Percentiles rank a stretch among this genome's conserved stretches.
phyloP scores from a whole-genome alignment of 1,140 invertebrate genomes.

The Ceratina japonica region DNA sequence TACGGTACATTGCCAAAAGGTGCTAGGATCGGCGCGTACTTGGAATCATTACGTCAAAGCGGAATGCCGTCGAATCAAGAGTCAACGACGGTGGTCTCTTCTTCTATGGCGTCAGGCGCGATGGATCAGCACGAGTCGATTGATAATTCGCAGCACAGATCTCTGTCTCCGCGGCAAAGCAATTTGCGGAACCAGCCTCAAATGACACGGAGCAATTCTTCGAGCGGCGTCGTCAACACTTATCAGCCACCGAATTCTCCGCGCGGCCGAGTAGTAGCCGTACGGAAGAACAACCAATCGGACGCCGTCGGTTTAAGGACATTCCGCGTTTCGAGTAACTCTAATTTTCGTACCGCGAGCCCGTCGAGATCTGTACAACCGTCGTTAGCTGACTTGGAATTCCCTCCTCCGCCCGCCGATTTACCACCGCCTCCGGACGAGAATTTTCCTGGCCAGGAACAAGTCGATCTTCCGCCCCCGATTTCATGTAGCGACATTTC shows the following conservation, averaged over 20 bases:
- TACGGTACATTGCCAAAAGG: slow-evolving; percentile 98
- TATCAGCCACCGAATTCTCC: slow-evolving; percentile 82
- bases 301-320: slow-evolving; percentile 78
- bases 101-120: slow-evolving; percentile 65
- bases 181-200: slow-evolving; percentile 84
- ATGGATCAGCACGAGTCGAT: slow-evolving; percentile 64
- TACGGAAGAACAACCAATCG: slow-evolving; percentile 76
- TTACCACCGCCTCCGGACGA: slow-evolving; percentile 88
- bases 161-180: slow-evolving; percentile 81
- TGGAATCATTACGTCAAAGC: slow-evolving; percentile 93
- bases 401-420: slow-evolving; percentile 90
- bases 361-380: slow-evolving; percentile 82
- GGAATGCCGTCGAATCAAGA: slow-evolving; percentile 82
- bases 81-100: slow-evolving; percentile 57
- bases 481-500: slow-evolving; percentile 44
- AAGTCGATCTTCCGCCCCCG: slow-evolving; percentile 74
- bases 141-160: slow-evolving; percentile 74
- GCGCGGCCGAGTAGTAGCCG: slow-evolving; percentile 79
- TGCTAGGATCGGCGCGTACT: slow-evolving; percentile 95
- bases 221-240: slow-evolving; percentile 86
- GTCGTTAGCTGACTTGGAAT: slow-evolving; percentile 89
- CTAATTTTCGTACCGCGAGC: slow-evolving; percentile 80
- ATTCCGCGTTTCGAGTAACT: slow-evolving; percentile 80
- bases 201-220: slow-evolving; percentile 92
- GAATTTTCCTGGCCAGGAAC: slow-evolving; percentile 75